Conservation (phyloP, 2,797 vertebrate genomes). For the Columba guinea region DNA sequence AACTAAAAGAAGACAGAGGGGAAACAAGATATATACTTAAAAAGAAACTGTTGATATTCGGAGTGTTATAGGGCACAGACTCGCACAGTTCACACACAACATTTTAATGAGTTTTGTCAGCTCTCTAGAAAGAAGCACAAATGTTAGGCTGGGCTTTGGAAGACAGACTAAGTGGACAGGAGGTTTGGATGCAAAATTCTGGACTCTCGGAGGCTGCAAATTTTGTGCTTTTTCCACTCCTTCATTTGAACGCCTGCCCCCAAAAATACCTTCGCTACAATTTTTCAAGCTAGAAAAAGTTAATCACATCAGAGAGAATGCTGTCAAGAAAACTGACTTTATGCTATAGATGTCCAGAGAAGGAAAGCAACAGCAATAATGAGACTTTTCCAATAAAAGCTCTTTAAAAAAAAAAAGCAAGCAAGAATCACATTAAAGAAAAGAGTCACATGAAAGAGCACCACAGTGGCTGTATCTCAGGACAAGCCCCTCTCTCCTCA, state of each 20-base stretch:
- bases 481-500: not conserved
- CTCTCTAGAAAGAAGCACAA: not conserved
- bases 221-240: fast-evolving
- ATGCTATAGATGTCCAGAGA: fast-evolving
- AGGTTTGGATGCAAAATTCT: too few relatives aligned
- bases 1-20: not conserved
- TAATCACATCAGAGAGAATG: fast-evolving
- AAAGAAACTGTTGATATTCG: not conserved
- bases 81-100: fast-evolving
- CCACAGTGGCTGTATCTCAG: fast-evolving
- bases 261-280: fast-evolving
- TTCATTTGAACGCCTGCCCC: fast-evolving
- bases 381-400: fast-evolving
- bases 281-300: not conserved
- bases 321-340: fast-evolving
- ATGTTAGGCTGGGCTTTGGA: not conserved
- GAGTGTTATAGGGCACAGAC: fast-evolving
- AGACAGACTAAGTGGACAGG: not conserved
- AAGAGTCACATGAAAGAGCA: too few relatives aligned
- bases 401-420: not conserved
- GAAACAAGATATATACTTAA: not conserved
- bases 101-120: not conserved
- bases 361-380: fast-evolving
- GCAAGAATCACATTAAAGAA: fast-evolving
- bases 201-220: not conserved